phyloP scores from a whole-genome alignment of 2,113 vertebrate genomes.

The Oxyruncus cristatus region DNA sequence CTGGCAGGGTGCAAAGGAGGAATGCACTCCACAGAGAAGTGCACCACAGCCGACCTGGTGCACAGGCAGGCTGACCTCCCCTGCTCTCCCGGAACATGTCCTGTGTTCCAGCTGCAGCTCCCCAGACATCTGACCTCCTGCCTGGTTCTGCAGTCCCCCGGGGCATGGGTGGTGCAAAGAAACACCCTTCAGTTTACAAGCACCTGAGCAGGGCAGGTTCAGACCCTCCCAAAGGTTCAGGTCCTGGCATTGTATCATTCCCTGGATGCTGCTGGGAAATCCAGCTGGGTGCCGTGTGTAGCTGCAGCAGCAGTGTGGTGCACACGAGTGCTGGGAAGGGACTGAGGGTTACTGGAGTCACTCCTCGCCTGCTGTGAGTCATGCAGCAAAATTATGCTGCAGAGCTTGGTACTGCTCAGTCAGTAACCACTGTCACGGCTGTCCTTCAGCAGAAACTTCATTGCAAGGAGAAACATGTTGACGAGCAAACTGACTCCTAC shows the following conservation, averaged over 20 bases:
- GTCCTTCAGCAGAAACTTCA: background rate
- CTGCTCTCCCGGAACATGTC: background rate
- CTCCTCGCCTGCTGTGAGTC: background rate
- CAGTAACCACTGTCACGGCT: background rate
- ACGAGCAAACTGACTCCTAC: background rate
- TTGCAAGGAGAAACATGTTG: background rate
- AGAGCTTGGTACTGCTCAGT: background rate
- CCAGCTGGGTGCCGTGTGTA: too few species aligned
- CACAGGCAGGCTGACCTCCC: background rate
- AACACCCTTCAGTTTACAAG: background rate
- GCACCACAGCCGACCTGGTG: background rate
- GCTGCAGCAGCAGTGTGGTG: background rate
- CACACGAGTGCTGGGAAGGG: background rate
- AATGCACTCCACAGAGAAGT: fast-evolving
- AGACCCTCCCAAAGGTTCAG: background rate
- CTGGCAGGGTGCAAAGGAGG: background rate
- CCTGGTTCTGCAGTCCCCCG: background rate
- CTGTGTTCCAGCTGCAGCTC: background rate
- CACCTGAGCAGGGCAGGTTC: background rate
- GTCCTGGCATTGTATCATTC: background rate
- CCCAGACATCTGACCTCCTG: background rate
- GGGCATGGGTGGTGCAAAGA: background rate
- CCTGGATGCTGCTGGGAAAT: background rate
- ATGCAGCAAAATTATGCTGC: background rate
- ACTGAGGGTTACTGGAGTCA: background rate